Percentiles rank a stretch among this genome's conserved stretches.
phyloP scores from a whole-genome alignment of 2,113 vertebrate species.

The Grallaria varia region DNA sequence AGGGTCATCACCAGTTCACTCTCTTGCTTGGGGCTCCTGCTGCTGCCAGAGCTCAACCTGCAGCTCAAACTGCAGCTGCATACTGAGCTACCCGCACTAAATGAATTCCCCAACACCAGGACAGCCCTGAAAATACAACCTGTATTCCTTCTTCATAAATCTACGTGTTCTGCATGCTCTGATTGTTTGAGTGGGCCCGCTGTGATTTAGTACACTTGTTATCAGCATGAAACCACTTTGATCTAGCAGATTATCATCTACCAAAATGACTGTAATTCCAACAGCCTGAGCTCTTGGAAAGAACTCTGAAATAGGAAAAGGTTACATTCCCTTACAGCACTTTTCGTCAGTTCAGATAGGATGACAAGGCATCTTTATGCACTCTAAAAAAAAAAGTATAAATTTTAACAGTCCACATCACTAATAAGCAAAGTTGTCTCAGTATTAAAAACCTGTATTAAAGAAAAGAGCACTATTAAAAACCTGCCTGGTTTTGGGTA shows the following conservation, averaged over 20 bases:
- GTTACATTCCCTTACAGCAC: background rate
- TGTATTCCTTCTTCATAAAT: background rate
- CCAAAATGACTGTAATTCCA: background rate
- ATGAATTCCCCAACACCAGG: background rate
- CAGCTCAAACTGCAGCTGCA: background rate
- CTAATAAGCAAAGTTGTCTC: background rate
- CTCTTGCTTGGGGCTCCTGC: background rate
- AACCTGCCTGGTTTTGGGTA: background rate
- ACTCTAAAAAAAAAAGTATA: background rate
- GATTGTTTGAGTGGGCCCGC: background rate
- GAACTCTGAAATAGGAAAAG: background rate
- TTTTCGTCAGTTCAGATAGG: background rate
- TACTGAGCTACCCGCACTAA: background rate
- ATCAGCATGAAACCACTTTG: background rate
- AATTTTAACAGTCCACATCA: background rate
- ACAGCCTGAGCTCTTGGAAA: background rate
- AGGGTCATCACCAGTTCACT: background rate
- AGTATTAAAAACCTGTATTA: background rate
- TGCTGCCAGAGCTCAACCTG: background rate
- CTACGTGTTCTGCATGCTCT: background rate
- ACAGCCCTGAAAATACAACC: background rate
- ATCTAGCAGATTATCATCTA: background rate
- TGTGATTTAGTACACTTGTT: background rate
- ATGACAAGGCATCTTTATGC: background rate
- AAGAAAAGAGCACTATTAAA: background rate